Evolutionary conservation across 2,888 invertebrate genomes (phyloP), one percentile per base, ranked within the genome.

Genomic region (Trilocha varians): DNA sequence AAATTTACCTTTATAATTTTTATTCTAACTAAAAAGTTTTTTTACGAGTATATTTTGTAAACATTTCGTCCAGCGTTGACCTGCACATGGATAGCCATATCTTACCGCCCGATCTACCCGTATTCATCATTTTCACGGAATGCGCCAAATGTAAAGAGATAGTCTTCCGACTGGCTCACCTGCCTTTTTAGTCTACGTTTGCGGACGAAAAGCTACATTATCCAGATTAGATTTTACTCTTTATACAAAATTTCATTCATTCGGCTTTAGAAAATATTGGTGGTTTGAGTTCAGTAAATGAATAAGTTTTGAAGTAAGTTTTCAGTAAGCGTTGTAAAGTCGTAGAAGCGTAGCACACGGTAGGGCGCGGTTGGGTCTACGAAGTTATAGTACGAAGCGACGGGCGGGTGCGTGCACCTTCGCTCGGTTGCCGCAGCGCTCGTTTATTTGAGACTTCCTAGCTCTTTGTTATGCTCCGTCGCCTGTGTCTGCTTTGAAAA

Each of bases 361-460:
- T 14, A 46, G 48, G 47, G 48, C 44, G 38, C 40, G 45, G 38
- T 50, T 45, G 46, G 48, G 50, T 49, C 51, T 60, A 54, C 51
- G 55, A 41, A 34, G 39, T 52, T 59, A 55, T 51, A 54, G 53
- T 53, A 49, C 11, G 25, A 25, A 6, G 6, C 6, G 55, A 50
- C 59, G 54, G 55, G 50, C 54, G 55, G 55, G 55, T 18, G 59
- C 53, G 62, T 70, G 72, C 71, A 70, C 73, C 65, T 66, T 63
- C 69, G 65, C 68, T 70, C 59, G 71, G 66, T 70, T 72, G 66
- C 72, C 69, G 71, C 76, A 74, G 65, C 63, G 76, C 77, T 78
- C 79, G 78, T 79, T 82, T 80, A 79, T 80, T 79, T 79, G 78
- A 74, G 75, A 77, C 77, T 82, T 80, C 70, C 75, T 72, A 74